Evolutionary conservation across 2,113 vertebrate species (phyloP), one percentile per base, ranked within the genome.

Genomic region (Puma concolor): DNA sequence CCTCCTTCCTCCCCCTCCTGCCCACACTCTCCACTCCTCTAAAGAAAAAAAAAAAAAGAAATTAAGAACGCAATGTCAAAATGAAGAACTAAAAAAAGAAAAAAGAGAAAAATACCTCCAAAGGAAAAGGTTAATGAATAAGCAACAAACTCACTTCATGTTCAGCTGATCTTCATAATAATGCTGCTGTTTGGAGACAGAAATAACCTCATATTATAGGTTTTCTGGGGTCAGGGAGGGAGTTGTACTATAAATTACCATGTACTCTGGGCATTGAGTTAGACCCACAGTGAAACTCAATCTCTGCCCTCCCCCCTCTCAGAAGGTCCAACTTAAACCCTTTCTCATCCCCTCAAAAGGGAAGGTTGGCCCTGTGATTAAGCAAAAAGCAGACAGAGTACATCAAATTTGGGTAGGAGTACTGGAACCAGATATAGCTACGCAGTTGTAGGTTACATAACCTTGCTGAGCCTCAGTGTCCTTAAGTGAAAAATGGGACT

Each of bases 151-250:
- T 87, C 63, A 60, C 41, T 81, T 86, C 72, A 48, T 79, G 79
- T 71, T 89, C 91, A 92, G 60, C 66, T 76, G 88, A 96, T 92
- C 60, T 95, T 66, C 63, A 52, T 54, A 83, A 90, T 72, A 83
- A 85, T n/a, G 36, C 57, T 91, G 69, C n/a, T 80, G 4, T 88
- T 50, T 77, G 33, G 48, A 50, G 69, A 94, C 79, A 89, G 72
- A 94, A 94, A 86, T 96, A 95, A 93, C 83, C 69, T 74, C 64
- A 44, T 63, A 93, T 96, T 97, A 96, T 16, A 96, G 76, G 86
- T 36, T 94, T 91, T 88, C 93, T 74, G 54, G 13, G 93, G 72
- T 44, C 63, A 77, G 23, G 36, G 52, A 88, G 67, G 76, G 74
- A 87, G 23, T 9, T 44, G 33, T 50, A 66, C 81, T 91, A 71